Base-by-base conservation (phyloP, 2,797 vertebrate species). In the Gymnocypris eckloni region DNA sequence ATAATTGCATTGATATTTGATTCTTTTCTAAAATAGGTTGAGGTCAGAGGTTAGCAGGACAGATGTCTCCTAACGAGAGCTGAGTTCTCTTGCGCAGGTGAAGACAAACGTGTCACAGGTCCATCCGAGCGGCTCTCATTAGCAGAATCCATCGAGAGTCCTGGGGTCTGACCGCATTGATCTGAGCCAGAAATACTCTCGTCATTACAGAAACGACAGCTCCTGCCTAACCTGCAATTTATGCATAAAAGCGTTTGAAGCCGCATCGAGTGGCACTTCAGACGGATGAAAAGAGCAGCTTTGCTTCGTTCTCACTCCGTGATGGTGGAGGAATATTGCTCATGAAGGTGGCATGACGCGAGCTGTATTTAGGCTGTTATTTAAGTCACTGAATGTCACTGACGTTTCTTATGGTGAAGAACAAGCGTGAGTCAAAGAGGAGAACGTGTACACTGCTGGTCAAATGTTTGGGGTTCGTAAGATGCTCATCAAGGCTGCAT, bases 191-290 rank as follows among this genome's bases (percentile, higher is more conserved):
- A 71, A 70, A 52, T 84, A 77, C 50, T 84, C 48, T 59, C 54
- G 43, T 67, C 82, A 76, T 84, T 67, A 77, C 20, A 39, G 45
- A 77, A 50, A 52, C 25, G 10, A 9, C 81, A 56, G 50, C 50
- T 71, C 39, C 76, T 79, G 15, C 45, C 33, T 69, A 69, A 81
- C 79, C 64, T 70, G 48, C 66, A n/a, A 52, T 69, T 81, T 81
- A 52, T 70, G 66, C 56, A 39, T 64, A 4, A 45, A 79, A 79
- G 76, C 6, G 25, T 79, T 79, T 43, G 37, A 79, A 61, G 77
- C 56, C 1, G 39, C 39, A 64, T 16, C 39, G n/a, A 79, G 77
- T 64, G 56, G 54, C 56, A 45, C 77, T 79, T 79, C 56, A 79
- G 56, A 64, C 54, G 16, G 76, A 61, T 16, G 37, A 79, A 10